A percentile compares a stretch with the other conserved stretches of the same genome.
These are phyloP conservation scores for Cyphomyrus plagiostoma DNA, from an alignment of 2,113 vertebrate species.

Conservation along the genomic window DNA sequence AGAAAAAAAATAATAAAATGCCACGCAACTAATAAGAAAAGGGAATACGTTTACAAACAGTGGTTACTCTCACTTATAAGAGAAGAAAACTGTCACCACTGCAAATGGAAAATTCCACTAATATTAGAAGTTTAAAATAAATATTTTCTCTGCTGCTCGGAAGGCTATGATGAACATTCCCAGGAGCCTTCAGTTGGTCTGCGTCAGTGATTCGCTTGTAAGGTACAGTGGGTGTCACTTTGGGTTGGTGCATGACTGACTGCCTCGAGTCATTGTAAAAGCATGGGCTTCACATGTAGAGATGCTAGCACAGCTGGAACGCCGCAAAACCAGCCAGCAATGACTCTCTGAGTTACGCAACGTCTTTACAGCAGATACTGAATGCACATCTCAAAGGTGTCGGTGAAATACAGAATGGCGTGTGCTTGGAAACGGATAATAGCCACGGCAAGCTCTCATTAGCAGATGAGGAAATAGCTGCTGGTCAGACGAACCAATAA, in stretches of 20 bases:
- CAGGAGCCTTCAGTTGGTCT: constrained; percentile 49
- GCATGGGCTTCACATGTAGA: not conserved
- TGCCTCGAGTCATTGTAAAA: constrained; percentile 10
- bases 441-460: not conserved
- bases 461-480: not conserved
- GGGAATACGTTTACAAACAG: constrained; percentile 12
- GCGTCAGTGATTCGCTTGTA: constrained; percentile 35
- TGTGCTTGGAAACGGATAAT: not conserved
- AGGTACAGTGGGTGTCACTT: constrained; percentile 41
- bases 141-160: constrained; percentile 47
- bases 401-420: not conserved
- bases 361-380: not conserved
- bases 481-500: not conserved
- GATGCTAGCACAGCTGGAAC: not conserved
- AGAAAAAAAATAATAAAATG: not conserved
- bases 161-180: constrained; percentile 51
- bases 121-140: constrained; percentile 56
- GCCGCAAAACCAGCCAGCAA: not conserved
- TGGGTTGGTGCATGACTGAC: constrained; percentile 24
- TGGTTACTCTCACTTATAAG: constrained; percentile 15
- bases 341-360: constrained; percentile 11
- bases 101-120: constrained; percentile 58
- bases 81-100: constrained; percentile 12
- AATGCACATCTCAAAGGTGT: not conserved
- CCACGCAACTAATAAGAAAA: not conserved